Evolutionary conservation across 2,113 vertebrate species (phyloP).

Genomic region (Lipotes vexillifer): DNA sequence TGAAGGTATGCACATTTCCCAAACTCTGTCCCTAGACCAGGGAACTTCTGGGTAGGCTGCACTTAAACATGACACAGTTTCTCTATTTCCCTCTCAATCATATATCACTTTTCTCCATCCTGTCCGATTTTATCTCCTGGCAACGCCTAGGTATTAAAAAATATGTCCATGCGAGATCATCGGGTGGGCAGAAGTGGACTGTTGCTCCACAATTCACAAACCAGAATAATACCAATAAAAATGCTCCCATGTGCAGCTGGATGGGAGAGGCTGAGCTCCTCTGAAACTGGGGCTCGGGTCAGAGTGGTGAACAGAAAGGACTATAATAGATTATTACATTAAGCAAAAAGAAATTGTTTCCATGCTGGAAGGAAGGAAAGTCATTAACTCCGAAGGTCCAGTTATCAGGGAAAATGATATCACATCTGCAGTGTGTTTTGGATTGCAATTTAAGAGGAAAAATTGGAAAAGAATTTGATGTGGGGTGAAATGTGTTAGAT

Average conservation of each 20-base stretch:
- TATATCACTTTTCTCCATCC: not conserved
- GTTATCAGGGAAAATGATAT: constrained; percentile 36
- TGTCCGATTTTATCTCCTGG: not conserved
- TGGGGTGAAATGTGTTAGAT: constrained; percentile 1
- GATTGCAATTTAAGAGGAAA: constrained; percentile 64
- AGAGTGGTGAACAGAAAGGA: not conserved
- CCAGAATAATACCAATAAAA: not conserved
- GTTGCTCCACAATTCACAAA: not conserved
- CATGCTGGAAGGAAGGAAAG: not conserved
- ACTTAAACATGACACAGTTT: not conserved
- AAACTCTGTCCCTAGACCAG: not conserved
- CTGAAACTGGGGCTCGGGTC: constrained; percentile 36
- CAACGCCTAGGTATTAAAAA: not conserved
- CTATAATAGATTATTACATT: constrained; percentile 20
- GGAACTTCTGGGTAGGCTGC: not conserved
- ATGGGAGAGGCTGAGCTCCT: not conserved
- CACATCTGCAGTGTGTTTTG: constrained; percentile 46
- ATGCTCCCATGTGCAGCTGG: fast-evolving
- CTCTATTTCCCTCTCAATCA: not conserved
- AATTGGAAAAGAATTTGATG: constrained; percentile 53
- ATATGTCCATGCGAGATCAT: not conserved
- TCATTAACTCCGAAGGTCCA: constrained; percentile 44
- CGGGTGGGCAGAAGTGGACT: not conserved
- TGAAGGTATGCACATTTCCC: fast-evolving
- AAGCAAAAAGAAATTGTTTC: constrained; percentile 48